These are phyloP conservation scores for Ellobius talpinus DNA, from an alignment of 2,113 vertebrate genomes.

Conservation along the genomic window DNA sequence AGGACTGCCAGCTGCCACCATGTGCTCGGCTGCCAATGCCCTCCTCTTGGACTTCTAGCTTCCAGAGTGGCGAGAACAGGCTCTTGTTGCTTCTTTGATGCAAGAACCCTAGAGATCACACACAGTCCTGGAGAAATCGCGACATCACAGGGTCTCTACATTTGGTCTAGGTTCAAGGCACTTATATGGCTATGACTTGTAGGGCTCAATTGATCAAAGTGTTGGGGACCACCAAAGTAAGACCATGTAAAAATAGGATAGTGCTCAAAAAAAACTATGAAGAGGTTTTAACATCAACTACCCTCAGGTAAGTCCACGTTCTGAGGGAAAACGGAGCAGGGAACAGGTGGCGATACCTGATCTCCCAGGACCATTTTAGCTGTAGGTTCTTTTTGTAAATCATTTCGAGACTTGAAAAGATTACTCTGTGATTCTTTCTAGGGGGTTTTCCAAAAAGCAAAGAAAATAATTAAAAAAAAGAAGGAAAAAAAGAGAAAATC, in stretches of 20 bases:
- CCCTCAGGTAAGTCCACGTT: not conserved
- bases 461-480: not conserved
- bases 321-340: not conserved
- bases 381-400: not conserved
- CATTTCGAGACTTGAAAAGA: not conserved
- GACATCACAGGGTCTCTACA: not conserved
- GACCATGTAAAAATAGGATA: not conserved
- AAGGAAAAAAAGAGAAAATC: not conserved
- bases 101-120: fast-evolving
- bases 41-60: too few species aligned
- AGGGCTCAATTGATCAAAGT: not conserved
- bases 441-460: not conserved
- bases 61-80: fast-evolving
- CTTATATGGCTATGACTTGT: too few species aligned
- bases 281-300: not conserved
- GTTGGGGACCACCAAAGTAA: not conserved
- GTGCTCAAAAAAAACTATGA: not conserved
- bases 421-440: not conserved
- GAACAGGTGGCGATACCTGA: not conserved
- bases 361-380: not conserved
- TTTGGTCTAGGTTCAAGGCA: not conserved
- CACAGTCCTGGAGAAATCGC: not conserved
- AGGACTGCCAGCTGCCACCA: too few species aligned
- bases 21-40: not conserved
- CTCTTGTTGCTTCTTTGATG: fast-evolving